phyloP scores from a whole-genome alignment of 2,113 vertebrate species.

The Clarias gariepinus region DNA sequence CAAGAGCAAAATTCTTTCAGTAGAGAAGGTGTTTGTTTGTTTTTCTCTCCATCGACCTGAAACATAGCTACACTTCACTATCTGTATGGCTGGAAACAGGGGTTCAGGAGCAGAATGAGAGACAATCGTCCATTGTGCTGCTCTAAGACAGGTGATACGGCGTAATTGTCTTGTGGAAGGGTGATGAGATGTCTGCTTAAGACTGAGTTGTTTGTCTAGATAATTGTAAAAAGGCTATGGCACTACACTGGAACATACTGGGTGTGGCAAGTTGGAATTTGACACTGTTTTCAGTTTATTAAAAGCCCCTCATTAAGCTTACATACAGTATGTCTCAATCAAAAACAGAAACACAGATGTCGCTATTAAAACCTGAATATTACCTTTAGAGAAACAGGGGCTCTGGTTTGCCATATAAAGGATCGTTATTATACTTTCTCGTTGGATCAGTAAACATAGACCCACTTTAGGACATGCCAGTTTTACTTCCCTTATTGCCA shows the following conservation, averaged over 20 bases:
- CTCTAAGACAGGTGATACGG: not conserved
- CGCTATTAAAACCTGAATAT: not conserved
- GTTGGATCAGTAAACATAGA: not conserved
- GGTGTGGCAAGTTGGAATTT: not conserved
- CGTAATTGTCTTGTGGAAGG: not conserved
- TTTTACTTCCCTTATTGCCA: not conserved
- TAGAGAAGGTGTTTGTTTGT: not conserved
- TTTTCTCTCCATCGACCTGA: not conserved
- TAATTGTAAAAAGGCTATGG: not conserved
- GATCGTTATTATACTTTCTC: not conserved
- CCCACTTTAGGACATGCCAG: not conserved
- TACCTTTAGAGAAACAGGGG: not conserved
- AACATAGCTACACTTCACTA: not conserved
- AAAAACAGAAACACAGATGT: not conserved
- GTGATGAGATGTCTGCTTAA: not conserved
- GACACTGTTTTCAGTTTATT: not conserved
- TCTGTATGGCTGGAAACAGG: not conserved
- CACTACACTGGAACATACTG: not conserved
- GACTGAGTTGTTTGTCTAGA: not conserved
- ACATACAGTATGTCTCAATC: not conserved
- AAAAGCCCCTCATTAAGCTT: not conserved
- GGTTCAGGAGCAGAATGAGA: not conserved
- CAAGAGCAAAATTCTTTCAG: not conserved
- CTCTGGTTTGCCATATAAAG: not conserved
- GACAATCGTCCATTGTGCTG: not conserved